Base-by-base conservation (phyloP, 2,113 vertebrate genomes). In the Xiphorhynchus elegans region DNA sequence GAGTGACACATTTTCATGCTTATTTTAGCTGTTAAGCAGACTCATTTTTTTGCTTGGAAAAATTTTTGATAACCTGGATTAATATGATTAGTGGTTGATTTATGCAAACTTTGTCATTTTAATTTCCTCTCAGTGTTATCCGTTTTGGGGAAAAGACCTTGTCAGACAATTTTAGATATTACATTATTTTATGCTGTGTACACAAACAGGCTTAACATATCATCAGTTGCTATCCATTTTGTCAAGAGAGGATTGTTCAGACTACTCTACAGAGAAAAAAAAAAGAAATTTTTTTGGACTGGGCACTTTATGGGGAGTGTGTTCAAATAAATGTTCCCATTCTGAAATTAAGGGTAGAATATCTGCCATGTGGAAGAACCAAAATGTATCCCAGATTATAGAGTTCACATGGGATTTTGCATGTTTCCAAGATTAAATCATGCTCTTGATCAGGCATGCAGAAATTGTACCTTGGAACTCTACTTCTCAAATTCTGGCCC, bases 241-340 rank as follows among this genome's bases (percentile, higher is more conserved):
- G 46, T 28, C n/a, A 90, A 79, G 13, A 56, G 4, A 76, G 1
- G 10, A 39, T 37, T 76, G 14, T 60, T 63, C 75, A 88, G 44
- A 25, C 21, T 56, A 7, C 5, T 5, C 6, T 14, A 17, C 7
- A 40, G 9, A 33, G 1, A 16, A 8, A 5, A n/a, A 46, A 29
- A 13, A 47, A 5, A 47, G 46, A 16, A 0, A 42, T 2, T 17
- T 19, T 60, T 74, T 53, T 63, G 8, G 11, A 33, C 5, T 55
- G 20, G 13, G 68, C 8, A 10, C 1, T 59, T 53, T 55, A 7
- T 9, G 59, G 9, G 37, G 1, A 0, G 0, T 64, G 7, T 42
- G 5, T 50, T 69, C 29, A 5, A 7, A 19, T 56, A 74, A 40
- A 4, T 37, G 75, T 67, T 78, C 11, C 15, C 10, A 13, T 35